Evolutionary conservation across 1,140 invertebrate genomes (phyloP), one percentile per base, ranked within the genome.

Genomic region (Drosophila sproati): DNA sequence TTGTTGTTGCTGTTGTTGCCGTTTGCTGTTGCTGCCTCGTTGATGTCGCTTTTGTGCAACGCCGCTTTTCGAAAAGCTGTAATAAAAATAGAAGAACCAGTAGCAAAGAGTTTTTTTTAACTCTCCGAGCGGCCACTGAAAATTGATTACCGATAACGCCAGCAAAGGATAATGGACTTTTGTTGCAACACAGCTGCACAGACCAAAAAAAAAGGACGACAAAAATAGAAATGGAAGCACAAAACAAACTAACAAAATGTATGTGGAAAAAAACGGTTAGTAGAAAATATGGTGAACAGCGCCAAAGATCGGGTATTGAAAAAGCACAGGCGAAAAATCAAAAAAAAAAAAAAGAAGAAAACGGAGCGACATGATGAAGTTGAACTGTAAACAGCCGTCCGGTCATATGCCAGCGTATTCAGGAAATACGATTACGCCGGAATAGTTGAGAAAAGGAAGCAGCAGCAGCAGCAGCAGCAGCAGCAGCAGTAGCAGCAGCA

Each of bases 71-170:
- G 64, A 71, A 64, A 61, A 61, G 76, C 79, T 56, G 60, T 39
- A 68, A 69, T 73, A 77, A 78, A 82, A 39, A 61, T 12, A 35
- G 45, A 45, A 45, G 67, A 73, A 81, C 39, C 8, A 10, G 56
- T 5, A 20, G 56, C 5, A 61, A 20, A 29, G n/a, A 20, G 32
- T 70, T 72, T 68, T 78, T 61, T 56, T 55, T 56, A 66, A 57
- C 66, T 67, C 55, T 28, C 54, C 50, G 51, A 69, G 59, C 69
- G 73, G 72, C 77, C 83, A 80, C 80, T 80, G 83, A 89, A 88
- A 88, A 88, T 88, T 88, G 83, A 88, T 88, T 89, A 88, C 85
- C 83, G 83, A 88, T 88, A 88, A 88, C 80, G 77, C 80, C 77
- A 73, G 80, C 10, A 88, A 78, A 83, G 83, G 85, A 88, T 88